Evolutionary conservation across 2,888 invertebrate genomes (phyloP).

Genomic region (Trissolcus japonicus): DNA sequence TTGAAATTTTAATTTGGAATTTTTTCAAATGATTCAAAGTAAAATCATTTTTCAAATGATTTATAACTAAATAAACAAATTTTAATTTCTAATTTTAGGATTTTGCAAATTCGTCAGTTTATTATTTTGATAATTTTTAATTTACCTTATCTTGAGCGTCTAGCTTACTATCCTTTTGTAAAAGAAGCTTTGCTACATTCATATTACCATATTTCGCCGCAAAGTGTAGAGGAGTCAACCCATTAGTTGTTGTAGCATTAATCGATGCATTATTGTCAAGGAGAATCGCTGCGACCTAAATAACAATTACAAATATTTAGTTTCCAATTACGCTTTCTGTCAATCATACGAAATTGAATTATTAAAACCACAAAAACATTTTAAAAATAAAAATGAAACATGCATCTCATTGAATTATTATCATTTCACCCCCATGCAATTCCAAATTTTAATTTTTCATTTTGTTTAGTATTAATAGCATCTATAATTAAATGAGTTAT

Average conservation of each 20-base stretch:
- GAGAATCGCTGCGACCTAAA: slow-evolving; percentile 88
- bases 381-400: background rate
- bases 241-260: slow-evolving; percentile 94
- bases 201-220: slow-evolving; percentile 98
- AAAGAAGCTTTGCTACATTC: slow-evolving; percentile 89
- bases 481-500: background rate
- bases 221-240: slow-evolving; percentile 97
- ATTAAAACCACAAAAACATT: too few relatives aligned
- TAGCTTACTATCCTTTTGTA: slow-evolving; percentile 91
- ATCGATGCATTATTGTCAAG: slow-evolving; percentile 94
- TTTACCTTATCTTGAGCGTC: slow-evolving; percentile 89
- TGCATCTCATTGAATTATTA: background rate
- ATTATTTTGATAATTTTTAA: too few relatives aligned
- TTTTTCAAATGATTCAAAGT: too few relatives aligned
- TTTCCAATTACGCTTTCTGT: background rate
- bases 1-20: too few relatives aligned
- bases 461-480: too few relatives aligned
- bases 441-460: too few relatives aligned
- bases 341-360: too few relatives aligned
- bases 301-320: slow-evolving; percentile 27
- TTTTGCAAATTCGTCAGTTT: too few relatives aligned
- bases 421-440: too few relatives aligned
- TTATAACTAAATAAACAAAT: too few relatives aligned
- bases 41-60: too few relatives aligned
- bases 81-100: too few relatives aligned